Evolutionary conservation across 2,888 invertebrate genomes (phyloP).

Genomic region (Blastobasis adustella): DNA sequence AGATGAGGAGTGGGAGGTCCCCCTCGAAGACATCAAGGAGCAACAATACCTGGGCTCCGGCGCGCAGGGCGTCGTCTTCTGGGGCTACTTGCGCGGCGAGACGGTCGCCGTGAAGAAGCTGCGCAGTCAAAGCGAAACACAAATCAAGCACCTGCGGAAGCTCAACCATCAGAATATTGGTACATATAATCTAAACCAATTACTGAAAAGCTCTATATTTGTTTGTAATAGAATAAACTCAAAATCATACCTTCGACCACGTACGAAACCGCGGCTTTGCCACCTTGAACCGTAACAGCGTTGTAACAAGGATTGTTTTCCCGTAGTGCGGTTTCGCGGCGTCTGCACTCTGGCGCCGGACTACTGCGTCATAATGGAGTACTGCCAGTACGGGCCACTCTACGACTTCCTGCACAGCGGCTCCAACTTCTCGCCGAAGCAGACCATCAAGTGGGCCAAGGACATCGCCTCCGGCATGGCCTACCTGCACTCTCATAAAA

Average conservation of each 20-base stretch:
- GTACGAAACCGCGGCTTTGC: too few species aligned
- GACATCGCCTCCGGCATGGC: slow-evolving; percentile 98
- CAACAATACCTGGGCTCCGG: slow-evolving; percentile 95
- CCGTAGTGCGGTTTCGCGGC: slow-evolving; percentile 81
- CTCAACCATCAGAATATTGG: slow-evolving; percentile 95
- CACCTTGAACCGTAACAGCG: too few species aligned
- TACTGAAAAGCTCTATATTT: too few species aligned
- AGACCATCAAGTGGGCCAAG: slow-evolving; percentile 93
- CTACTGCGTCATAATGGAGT: slow-evolving; percentile 98
- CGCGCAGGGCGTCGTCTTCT: slow-evolving; percentile 96
- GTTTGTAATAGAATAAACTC: too few species aligned
- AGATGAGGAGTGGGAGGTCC: slow-evolving; percentile 94
- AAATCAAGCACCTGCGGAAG: slow-evolving; percentile 92
- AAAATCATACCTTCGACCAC: too few species aligned
- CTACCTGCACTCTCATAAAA: slow-evolving; percentile 95
- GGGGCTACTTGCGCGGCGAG: slow-evolving; percentile 87
- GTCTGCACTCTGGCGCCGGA: slow-evolving; percentile 94
- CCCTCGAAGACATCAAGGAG: slow-evolving; percentile 91
- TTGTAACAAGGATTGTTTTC: not conserved
- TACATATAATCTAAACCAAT: slow-evolving; percentile 13
- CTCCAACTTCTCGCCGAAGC: slow-evolving; percentile 87
- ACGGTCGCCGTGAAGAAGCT: slow-evolving; percentile 98
- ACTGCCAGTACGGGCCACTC: slow-evolving; percentile 95
- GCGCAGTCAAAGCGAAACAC: slow-evolving; percentile 91
- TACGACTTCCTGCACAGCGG: slow-evolving; percentile 92